Percentiles rank a stretch among this genome's conserved stretches.
phyloP scores from a whole-genome alignment of 2,888 invertebrate genomes.

The Synanthedon andrenaeformis region DNA sequence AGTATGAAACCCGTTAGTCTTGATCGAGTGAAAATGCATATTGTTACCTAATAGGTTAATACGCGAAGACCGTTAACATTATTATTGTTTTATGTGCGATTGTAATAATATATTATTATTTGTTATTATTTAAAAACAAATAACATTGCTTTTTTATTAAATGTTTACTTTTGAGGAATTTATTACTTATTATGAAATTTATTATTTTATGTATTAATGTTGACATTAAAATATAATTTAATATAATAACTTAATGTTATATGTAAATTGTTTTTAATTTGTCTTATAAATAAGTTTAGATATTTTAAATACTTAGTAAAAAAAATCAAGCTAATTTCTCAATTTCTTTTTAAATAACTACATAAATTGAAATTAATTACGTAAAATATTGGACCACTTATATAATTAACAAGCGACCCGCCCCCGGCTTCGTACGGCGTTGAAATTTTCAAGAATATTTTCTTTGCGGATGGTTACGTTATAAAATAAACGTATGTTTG shows the following conservation, averaged over 20 bases:
- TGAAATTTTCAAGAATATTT: no score
- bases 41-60: slow-evolving; percentile 35
- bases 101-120: not conserved
- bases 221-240: no score
- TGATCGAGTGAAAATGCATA: slow-evolving; percentile 21
- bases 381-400: not conserved
- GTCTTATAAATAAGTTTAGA: no score
- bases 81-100: not conserved
- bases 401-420: not conserved
- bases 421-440: no score
- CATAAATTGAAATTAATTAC: not conserved
- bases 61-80: not conserved
- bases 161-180: not conserved
- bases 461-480: no score
- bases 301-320: no score
- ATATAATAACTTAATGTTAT: no score
- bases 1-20: slow-evolving; percentile 20
- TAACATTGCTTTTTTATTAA: not conserved
- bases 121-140: not conserved
- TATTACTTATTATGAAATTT: not conserved
- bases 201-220: no score
- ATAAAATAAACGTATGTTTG: no score
- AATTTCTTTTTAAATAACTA: not conserved
- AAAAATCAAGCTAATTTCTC: not conserved
- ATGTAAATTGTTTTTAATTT: no score